Evolutionary conservation across 2,113 vertebrate species (phyloP), one percentile per base, ranked within the genome.

Genomic region (Clarias macrocephalus): DNA sequence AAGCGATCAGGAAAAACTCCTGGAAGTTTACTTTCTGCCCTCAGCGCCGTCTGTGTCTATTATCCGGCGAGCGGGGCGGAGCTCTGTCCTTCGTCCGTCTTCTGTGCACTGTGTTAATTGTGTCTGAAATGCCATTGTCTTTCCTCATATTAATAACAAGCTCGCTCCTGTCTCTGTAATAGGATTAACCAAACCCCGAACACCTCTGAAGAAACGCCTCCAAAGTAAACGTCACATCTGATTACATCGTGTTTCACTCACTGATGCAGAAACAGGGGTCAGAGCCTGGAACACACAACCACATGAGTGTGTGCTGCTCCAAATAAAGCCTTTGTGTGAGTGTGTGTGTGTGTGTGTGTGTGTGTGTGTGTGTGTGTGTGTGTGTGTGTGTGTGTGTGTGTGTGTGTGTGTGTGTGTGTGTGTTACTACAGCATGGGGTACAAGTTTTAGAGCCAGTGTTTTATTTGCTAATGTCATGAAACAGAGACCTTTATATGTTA

Each of bases 131-230:
- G 63, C 3, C n/a, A 54, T 80, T 59, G 77, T 59, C 54, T 59
- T 80, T 80, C 28, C 77, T 59, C 3, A 33, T 59, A 80, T 59
- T 75, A 79, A 56, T 56, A 16, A 52, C 66, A 42, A 37, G 23
- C 48, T 60, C 18, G 3, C 65, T 76, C 65, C 15, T 52, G 48
- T 68, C 80, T 25, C 5, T 19, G 8, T 76, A 87, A 85, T 87
- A 76, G 66, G 66, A 86, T 83, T 73, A 84, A 89, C 52, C 57
- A n/a, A 33, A 72, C n/a, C 65, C 65, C 87, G 25, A 82, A 42
- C 68, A 87, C 68, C 81, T 70, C 60, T 16, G 73, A 42, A 80
- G 62, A 37, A 54, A 63, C 62, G 48, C n/a, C 37, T 85, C 66
- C 15, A 52, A 63, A 70, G 83, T 28, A 57, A 59, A 65, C 76